Base-by-base conservation (phyloP, 2,113 vertebrate genomes). In the Cynopterus brachyotis region DNA sequence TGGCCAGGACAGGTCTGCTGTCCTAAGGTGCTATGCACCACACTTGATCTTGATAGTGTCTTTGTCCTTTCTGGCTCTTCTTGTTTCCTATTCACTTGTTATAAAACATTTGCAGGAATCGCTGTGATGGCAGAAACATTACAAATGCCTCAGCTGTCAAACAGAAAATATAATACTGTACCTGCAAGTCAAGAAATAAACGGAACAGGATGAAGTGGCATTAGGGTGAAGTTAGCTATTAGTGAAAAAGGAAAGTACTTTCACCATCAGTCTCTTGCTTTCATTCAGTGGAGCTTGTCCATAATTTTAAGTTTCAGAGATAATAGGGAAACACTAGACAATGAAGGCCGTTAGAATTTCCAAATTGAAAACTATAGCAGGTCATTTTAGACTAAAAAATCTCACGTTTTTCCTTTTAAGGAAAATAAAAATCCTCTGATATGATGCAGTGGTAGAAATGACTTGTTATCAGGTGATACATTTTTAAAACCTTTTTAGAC, bases 401-500 rank as follows among this genome's bases (percentile, higher is more conserved):
- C 45, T 35, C 53, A 32, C 15, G 24, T 62, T 15, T 95, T 55
- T 79, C 95, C 47, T 98, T 90, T 96, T 91, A 95, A 97, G 57
- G 81, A 90, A 94, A 82, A 28, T 89, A 53, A 47, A 35, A 90
- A 32, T 32, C 42, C 9, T 93, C 24, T 28, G 1, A 40, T 87
- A 94, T 42, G 5, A 53, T 95, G 89, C 47, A 64, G 40, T 19
- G 47, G 53, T 50, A 96, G 94, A 93, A 84, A 93, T 4, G 24
- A 1, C 16, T 94, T 37, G 8, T 47, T 87, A 70, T 90, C 96
- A 94, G 84, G 85, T 78, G 92, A 93, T 92, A 96, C 89, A 96
- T 37, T 93, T 96, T 37, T 82, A 87, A 97, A 97, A 79, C 13
- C 64, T 72, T 94, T 89, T 42, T 96, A 97, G 57, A 40, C 79